phyloP scores from a whole-genome alignment of 2,888 invertebrate genomes.

The Drosophila birchii region DNA sequence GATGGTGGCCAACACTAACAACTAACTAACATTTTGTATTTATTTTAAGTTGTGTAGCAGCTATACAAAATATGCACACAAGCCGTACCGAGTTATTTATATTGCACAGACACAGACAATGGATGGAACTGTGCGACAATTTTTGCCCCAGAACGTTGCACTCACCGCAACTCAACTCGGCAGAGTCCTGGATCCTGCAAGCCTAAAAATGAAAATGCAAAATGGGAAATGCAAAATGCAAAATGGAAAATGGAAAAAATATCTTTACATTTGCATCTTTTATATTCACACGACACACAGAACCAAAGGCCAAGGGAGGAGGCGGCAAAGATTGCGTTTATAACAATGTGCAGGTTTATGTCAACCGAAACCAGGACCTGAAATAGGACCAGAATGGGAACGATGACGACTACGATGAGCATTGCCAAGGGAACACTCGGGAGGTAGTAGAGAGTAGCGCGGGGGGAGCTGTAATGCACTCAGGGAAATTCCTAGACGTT shows the following conservation, averaged over 20 bases:
- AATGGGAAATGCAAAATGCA: slow-evolving; percentile 46
- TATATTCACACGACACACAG: slow-evolving; percentile 52
- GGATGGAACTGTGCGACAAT: slow-evolving; percentile 76
- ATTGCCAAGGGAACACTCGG: slow-evolving; percentile 1
- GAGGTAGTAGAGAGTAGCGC: not conserved
- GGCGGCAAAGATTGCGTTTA: slow-evolving; percentile 58
- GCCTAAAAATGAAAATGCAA: slow-evolving; percentile 22
- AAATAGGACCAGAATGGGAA: slow-evolving; percentile 21
- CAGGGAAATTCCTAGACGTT: not conserved
- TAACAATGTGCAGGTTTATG: slow-evolving; percentile 62
- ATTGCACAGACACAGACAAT: slow-evolving; percentile 60
- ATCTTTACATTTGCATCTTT: slow-evolving; percentile 78
- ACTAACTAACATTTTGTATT: slow-evolving; percentile 48
- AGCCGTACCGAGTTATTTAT: slow-evolving; percentile 73
- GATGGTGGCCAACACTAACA: slow-evolving; percentile 56
- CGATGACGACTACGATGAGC: slow-evolving; percentile 8
- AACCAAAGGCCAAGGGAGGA: slow-evolving; percentile 43
- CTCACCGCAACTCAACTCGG: slow-evolving; percentile 31
- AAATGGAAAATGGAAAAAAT: slow-evolving; percentile 66
- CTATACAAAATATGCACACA: slow-evolving; percentile 74
- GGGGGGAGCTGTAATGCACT: not conserved
- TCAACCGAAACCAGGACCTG: slow-evolving; percentile 47
- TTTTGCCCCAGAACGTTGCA: slow-evolving; percentile 42
- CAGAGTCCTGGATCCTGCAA: slow-evolving; percentile 7
- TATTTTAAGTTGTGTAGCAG: slow-evolving; percentile 48